A percentile compares a stretch with the other conserved stretches of the same genome.
These are phyloP conservation scores for Philhelius pedissequus DNA, from an alignment of 2,888 invertebrate species.

Conservation along the genomic window DNA sequence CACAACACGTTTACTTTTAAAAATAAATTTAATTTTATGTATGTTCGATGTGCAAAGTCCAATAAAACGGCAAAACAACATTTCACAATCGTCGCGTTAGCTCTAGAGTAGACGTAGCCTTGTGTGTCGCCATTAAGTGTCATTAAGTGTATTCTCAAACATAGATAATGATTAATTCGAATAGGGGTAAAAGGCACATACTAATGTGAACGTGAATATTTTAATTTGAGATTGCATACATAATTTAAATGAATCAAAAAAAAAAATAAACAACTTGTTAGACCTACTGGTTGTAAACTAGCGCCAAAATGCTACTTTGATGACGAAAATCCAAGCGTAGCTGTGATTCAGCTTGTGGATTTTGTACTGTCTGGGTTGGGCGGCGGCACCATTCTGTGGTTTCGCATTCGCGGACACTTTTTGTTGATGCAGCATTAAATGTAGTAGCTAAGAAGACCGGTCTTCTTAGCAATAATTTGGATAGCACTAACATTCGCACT, in stretches of 20 bases:
- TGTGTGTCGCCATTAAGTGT: background rate
- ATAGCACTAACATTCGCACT: constrained; percentile 53
- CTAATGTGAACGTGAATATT: background rate
- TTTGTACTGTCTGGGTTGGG: constrained; percentile 10
- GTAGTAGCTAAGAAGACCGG: constrained; percentile 54
- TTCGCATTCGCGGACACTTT: constrained; percentile 28
- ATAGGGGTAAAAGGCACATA: background rate
- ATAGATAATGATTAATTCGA: background rate
- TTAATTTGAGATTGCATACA: background rate
- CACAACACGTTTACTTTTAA: background rate
- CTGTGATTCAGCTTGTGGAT: constrained; percentile 10
- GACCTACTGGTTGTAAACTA: constrained; percentile 56
- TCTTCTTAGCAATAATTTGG: constrained; percentile 50
- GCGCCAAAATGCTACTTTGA: constrained; percentile 43
- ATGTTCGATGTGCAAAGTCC: background rate
- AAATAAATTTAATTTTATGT: background rate
- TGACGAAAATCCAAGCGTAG: constrained; percentile 36
- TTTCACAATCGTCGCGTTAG: background rate
- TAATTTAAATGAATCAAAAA: background rate
- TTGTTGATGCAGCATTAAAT: constrained; percentile 17
- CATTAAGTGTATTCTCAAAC: background rate
- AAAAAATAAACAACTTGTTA: background rate
- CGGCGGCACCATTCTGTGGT: constrained; percentile 3
- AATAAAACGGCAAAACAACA: background rate
- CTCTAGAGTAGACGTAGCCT: background rate